A percentile compares a stretch with the other conserved stretches of the same genome.
phyloP scores from a whole-genome alignment of 2,113 vertebrate genomes.

The Cheilinus undulatus region DNA sequence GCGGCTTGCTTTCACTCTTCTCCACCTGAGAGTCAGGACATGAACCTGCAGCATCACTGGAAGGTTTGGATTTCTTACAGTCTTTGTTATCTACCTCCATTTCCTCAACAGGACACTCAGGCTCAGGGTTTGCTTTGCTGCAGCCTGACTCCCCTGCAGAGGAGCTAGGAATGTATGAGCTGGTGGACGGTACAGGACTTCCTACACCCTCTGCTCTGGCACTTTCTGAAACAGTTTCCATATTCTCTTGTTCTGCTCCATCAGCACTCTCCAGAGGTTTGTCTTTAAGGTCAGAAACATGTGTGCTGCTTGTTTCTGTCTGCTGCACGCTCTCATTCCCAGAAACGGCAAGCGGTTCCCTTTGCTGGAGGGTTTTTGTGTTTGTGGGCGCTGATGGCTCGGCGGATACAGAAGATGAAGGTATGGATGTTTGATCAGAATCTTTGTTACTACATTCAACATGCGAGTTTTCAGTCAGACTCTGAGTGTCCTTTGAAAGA shows the following conservation, averaged over 20 bases:
- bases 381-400: conserved; percentile 34
- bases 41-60: conserved; percentile 68
- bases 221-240: conserved; percentile 38
- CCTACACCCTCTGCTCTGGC: conserved; percentile 40
- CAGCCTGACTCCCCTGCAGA: conserved; percentile 55
- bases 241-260: conserved; percentile 42
- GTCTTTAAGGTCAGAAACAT: conserved; percentile 53
- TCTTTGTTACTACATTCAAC: conserved; percentile 63
- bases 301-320: conserved; percentile 4
- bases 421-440: conserved; percentile 36
- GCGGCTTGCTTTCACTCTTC: conserved; percentile 57
- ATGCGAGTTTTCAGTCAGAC: conserved; percentile 50
- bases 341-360: conserved; percentile 25
- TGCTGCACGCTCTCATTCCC: conserved; percentile 47
- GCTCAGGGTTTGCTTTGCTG: conserved; percentile 30
- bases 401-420: conserved; percentile 26
- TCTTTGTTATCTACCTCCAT: conserved; percentile 65
- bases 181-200: conserved; percentile 64
- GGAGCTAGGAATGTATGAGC: conserved; percentile 47
- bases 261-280: conserved; percentile 38
- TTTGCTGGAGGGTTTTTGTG: conserved; percentile 47
- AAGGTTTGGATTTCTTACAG: conserved; percentile 66
- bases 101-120: conserved; percentile 56
- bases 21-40: conserved; percentile 67
- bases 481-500: conserved; percentile 41